Evolutionary conservation across 2,113 vertebrate species (phyloP).

Genomic region (Spermophilus dauricus): DNA sequence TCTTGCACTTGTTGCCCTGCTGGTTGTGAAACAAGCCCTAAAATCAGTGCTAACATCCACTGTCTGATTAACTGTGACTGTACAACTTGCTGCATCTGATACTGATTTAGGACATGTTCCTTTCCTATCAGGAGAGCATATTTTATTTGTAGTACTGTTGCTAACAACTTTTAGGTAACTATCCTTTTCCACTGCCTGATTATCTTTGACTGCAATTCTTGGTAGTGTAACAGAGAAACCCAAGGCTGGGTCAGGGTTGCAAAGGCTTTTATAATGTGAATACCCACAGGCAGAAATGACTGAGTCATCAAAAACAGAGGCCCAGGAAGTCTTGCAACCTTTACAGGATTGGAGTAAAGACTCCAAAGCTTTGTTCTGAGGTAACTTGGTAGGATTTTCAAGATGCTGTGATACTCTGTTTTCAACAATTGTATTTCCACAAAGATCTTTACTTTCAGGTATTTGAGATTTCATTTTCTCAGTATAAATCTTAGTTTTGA

Average conservation of each 20-base stretch:
- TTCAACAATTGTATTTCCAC: neutral
- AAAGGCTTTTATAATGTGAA: neutral
- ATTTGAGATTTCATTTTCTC: neutral
- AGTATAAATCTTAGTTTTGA: neutral
- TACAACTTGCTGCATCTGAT: rapidly evolving
- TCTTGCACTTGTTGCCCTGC: slow-evolving; percentile 74
- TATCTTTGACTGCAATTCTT: neutral
- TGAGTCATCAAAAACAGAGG: slow-evolving; percentile 21
- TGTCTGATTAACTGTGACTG: slow-evolving; percentile 48
- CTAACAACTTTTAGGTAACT: rapidly evolving
- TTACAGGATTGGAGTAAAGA: rapidly evolving
- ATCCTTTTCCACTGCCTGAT: neutral
- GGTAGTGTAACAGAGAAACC: neutral
- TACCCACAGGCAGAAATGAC: rapidly evolving
- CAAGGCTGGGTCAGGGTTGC: neutral
- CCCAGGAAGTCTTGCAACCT: neutral
- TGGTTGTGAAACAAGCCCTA: slow-evolving; percentile 81
- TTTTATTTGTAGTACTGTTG: neutral
- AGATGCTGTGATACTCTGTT: neutral
- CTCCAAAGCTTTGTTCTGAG: neutral
- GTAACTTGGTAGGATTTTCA: neutral
- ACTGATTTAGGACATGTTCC: rapidly evolving
- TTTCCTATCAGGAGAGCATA: rapidly evolving
- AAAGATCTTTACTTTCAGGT: neutral
- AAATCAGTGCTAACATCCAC: slow-evolving; percentile 76